phyloP scores from a whole-genome alignment of 2,888 invertebrate species.

The Anticlea derivata region DNA sequence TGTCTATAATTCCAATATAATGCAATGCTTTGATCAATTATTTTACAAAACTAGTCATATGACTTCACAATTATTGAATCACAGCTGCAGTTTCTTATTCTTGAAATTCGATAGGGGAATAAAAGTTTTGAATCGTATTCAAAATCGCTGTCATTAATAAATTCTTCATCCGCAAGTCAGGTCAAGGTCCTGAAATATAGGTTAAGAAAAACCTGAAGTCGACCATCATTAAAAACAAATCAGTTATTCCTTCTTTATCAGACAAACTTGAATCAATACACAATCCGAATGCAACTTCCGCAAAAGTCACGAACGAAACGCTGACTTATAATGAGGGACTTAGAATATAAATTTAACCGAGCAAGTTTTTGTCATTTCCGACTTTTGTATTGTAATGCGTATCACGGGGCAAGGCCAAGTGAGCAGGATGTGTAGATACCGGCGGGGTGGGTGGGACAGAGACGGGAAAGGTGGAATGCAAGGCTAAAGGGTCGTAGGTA shows the following conservation, averaged over 20 bases:
- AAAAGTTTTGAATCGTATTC: no score
- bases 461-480: constrained; percentile 65
- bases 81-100: no score
- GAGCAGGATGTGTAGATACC: constrained; percentile 51
- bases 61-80: no score
- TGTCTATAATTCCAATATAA: no score
- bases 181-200: constrained; percentile 65
- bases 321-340: constrained; percentile 39
- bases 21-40: no score
- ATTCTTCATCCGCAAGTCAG: constrained; percentile 37
- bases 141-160: constrained; percentile 33
- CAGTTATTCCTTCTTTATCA: constrained; percentile 54
- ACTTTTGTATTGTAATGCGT: constrained; percentile 72
- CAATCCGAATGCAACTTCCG: constrained; percentile 54
- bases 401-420: constrained; percentile 67
- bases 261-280: constrained; percentile 60
- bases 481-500: constrained; percentile 76
- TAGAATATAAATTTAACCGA: constrained; percentile 65
- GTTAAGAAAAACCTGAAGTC: constrained; percentile 58
- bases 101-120: no score
- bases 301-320: constrained; percentile 36
- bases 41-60: no score
- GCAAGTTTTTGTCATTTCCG: constrained; percentile 61
- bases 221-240: constrained; percentile 67
- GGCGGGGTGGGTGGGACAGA: constrained; percentile 42